phyloP scores from a whole-genome alignment of 2,797 vertebrate genomes.

The Nannoperca obscura region DNA sequence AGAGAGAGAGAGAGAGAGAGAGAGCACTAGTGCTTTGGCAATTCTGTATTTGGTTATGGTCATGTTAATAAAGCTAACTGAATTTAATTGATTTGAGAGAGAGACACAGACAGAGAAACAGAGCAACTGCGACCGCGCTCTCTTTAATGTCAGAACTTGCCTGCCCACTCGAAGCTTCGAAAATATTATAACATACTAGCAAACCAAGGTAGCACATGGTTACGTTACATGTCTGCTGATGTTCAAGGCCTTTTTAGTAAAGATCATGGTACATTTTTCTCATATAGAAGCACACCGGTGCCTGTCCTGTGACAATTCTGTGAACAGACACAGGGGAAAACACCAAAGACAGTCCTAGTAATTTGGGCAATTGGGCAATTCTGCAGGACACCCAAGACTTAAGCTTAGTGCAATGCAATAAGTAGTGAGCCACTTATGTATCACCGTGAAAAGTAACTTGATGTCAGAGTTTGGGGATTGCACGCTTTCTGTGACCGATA shows the following conservation, averaged over 20 bases:
- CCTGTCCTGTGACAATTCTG: background rate
- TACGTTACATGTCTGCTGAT: conserved; percentile 1
- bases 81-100: too few relatives aligned
- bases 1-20: conserved; percentile 7
- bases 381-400: background rate
- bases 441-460: background rate
- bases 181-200: conserved; percentile 14
- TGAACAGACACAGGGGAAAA: background rate
- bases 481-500: background rate
- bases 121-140: background rate
- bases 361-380: background rate
- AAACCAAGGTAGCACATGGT: background rate
- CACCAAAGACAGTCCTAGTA: background rate
- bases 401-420: background rate
- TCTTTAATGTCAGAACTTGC: conserved; percentile 33
- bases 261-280: background rate
- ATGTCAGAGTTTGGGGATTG: background rate
- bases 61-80: too few relatives aligned
- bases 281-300: background rate
- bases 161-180: conserved; percentile 24
- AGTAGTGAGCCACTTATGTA: background rate
- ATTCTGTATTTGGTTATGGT: too few relatives aligned
- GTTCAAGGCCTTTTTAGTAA: background rate
- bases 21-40: too few relatives aligned
- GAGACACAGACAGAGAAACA: conserved; percentile 3